phyloP scores from a whole-genome alignment of 2,113 vertebrate species.

The Platysternon megacephalum region DNA sequence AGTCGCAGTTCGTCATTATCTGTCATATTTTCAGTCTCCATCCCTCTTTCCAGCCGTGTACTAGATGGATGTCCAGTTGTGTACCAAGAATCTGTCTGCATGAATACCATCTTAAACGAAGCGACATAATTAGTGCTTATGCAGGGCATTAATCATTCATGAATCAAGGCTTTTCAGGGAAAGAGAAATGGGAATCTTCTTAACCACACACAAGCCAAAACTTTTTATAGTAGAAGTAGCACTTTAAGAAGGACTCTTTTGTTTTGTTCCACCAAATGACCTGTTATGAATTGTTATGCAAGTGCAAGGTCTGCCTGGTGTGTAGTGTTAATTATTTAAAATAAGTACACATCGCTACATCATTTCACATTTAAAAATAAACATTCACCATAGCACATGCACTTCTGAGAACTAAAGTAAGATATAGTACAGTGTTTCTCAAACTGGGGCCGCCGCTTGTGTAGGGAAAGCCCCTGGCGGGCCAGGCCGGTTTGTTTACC shows the following conservation, averaged over 20 bases:
- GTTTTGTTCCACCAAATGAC: conserved; percentile 19
- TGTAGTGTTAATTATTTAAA: conserved; percentile 33
- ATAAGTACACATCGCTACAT: not conserved
- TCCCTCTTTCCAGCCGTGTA: not conserved
- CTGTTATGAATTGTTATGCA: conserved; percentile 36
- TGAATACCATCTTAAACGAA: conserved; percentile 9
- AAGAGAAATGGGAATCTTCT: conserved; percentile 52
- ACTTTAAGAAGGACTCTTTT: conserved; percentile 20
- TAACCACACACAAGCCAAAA: conserved; percentile 41
- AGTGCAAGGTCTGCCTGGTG: not conserved
- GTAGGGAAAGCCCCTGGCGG: no score
- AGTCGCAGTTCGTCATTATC: not conserved
- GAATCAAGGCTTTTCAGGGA: conserved; percentile 59
- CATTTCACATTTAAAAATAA: conserved; percentile 19
- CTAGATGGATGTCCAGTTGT: not conserved
- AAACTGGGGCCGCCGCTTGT: not conserved
- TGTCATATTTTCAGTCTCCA: not conserved
- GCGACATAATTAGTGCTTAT: conserved; percentile 62
- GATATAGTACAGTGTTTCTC: not conserved
- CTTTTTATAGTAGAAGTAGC: conserved; percentile 27
- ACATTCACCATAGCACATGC: not conserved
- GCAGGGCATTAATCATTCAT: conserved; percentile 56
- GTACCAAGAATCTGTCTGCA: conserved; percentile 13
- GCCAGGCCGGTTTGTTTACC: no score
- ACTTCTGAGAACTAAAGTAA: not conserved